Evolutionary conservation across 2,113 vertebrate genomes (phyloP).

Genomic region (Sterrhoptilus dennistouni): DNA sequence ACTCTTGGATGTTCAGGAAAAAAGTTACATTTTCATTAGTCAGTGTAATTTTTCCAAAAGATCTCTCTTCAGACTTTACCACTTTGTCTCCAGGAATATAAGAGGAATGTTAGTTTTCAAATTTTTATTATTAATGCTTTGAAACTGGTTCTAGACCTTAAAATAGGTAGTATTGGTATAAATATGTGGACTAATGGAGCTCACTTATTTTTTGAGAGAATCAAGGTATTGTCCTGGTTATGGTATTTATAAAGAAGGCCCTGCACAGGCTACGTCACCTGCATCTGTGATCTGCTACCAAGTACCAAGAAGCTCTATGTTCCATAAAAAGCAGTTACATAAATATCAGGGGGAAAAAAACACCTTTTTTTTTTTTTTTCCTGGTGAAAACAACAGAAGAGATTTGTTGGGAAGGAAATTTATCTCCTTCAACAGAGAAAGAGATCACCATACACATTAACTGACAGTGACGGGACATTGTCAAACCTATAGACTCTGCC

Average conservation of each 20-base stretch:
- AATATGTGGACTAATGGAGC: not conserved
- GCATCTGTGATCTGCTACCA: not conserved
- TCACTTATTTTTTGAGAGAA: not conserved
- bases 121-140: not conserved
- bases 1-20: slow-evolving; percentile 16
- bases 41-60: slow-evolving; percentile 5
- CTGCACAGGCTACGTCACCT: not conserved
- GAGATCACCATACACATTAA: not conserved
- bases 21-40: slow-evolving; percentile 6
- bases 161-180: not conserved
- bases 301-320: not conserved
- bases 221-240: fast-evolving
- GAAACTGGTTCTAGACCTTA: not conserved
- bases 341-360: fast-evolving
- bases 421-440: not conserved
- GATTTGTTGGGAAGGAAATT: not conserved
- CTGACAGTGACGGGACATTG: not conserved
- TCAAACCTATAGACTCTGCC: not conserved
- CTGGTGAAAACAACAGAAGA: not conserved
- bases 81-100: not conserved
- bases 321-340: not conserved
- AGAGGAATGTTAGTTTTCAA: not conserved
- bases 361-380: not conserved
- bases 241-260: not conserved
- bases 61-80: not conserved